Evolutionary conservation across 2,888 invertebrate genomes (phyloP).

Genomic region (Pseudanteris insignis): DNA sequence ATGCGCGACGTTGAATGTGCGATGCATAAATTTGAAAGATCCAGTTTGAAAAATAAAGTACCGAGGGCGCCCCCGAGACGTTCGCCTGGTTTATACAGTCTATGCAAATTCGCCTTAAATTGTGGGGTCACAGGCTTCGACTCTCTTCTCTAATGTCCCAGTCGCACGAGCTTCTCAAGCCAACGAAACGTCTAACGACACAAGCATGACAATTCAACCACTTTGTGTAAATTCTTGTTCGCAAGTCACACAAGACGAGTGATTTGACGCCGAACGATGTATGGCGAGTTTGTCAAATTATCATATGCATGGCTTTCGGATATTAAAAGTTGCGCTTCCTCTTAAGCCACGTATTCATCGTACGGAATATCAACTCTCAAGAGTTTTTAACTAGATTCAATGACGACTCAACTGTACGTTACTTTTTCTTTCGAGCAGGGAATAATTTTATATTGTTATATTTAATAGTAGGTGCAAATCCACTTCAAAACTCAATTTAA

Average conservation of each 20-base stretch:
- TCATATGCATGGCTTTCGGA: no score
- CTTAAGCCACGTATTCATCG: no score
- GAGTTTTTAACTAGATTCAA: no score
- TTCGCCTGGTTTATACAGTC: constrained; percentile 50
- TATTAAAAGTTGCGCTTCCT: no score
- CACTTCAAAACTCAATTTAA: no score
- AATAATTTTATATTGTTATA: no score
- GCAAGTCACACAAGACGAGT: constrained; percentile 32
- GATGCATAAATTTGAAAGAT: constrained; percentile 24
- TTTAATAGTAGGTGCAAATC: no score
- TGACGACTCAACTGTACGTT: no score
- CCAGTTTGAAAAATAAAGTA: constrained; percentile 46
- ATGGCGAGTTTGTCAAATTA: constrained; percentile 23
- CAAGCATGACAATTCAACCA: constrained; percentile 35
- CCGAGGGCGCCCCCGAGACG: constrained; percentile 50
- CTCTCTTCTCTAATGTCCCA: constrained; percentile 40
- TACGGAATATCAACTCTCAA: no score
- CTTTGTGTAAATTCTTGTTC: constrained; percentile 27
- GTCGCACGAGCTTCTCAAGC: constrained; percentile 40
- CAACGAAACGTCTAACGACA: constrained; percentile 32
- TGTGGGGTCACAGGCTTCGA: constrained; percentile 48
- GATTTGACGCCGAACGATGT: constrained; percentile 27
- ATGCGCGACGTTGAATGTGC: background rate
- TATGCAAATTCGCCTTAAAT: constrained; percentile 56
- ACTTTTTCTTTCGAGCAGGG: no score